Evolutionary conservation across 2,888 invertebrate genomes (phyloP).

Genomic region (Cosmia pyralina): DNA sequence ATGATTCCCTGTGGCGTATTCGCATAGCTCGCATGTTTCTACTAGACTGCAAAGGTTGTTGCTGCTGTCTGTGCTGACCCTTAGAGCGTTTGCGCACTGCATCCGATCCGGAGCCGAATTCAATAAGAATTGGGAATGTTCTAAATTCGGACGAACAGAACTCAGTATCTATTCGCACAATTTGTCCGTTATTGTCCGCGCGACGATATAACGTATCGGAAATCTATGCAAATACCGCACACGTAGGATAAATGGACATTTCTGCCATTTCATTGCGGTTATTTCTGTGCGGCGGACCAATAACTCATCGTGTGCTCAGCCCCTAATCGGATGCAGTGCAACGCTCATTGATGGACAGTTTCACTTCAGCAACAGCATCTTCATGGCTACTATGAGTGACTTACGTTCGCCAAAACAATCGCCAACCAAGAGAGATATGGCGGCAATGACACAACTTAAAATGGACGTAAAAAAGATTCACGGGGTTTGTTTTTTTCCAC

Average conservation of each 20-base stretch:
- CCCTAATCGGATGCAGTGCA: background rate
- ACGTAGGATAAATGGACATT: background rate
- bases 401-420: background rate
- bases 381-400: background rate
- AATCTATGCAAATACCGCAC: background rate
- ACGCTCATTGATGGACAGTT: background rate
- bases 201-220: background rate
- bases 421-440: background rate
- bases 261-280: background rate
- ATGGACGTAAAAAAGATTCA: background rate
- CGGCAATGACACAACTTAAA: background rate
- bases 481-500: background rate
- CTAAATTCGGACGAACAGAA: background rate
- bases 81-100: background rate
- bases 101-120: background rate
- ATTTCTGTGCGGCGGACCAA: background rate
- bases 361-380: background rate
- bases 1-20: background rate
- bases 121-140: background rate
- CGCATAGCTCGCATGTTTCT: background rate
- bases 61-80: background rate
- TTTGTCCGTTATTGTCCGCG: background rate
- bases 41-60: background rate
- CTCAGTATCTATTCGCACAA: background rate
- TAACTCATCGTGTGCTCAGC: too few relatives aligned